A percentile compares a stretch with the other conserved stretches of the same genome.
Evolutionary conservation across 2,797 vertebrate genomes (phyloP).

Genomic region (Acanthiza pusilla): DNA sequence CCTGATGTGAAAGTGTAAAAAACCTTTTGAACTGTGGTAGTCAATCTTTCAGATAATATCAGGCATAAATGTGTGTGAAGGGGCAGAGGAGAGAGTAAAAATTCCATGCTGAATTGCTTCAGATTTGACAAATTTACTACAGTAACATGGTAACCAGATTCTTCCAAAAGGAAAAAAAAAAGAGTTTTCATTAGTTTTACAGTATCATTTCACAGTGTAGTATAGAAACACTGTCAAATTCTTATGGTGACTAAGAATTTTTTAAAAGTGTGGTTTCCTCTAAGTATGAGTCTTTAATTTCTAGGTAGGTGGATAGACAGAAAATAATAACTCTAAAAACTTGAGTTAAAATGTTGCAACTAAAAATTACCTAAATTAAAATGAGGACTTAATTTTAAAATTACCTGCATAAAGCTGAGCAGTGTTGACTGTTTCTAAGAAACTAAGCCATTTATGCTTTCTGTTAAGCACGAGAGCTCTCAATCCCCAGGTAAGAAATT

Average conservation of each 20-base stretch:
- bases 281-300: not conserved
- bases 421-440: not conserved
- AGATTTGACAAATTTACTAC: not conserved
- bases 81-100: not conserved
- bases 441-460: not conserved
- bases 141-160: not conserved
- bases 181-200: not conserved
- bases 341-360: not conserved
- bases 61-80: accelerated
- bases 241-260: not conserved
- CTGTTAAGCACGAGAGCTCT: not conserved
- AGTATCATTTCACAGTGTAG: not conserved
- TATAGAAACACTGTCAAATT: not conserved
- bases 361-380: not conserved
- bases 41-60: not conserved
- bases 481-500: not conserved
- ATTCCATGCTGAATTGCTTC: not conserved
- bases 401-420: not conserved
- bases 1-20: not conserved
- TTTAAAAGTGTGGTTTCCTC: not conserved
- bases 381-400: not conserved
- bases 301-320: not conserved
- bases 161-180: not conserved
- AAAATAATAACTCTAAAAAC: not conserved
- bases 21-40: not conserved